These are phyloP conservation scores for Huso huso DNA, from an alignment of 2,797 vertebrate genomes.

Conservation along the genomic window DNA sequence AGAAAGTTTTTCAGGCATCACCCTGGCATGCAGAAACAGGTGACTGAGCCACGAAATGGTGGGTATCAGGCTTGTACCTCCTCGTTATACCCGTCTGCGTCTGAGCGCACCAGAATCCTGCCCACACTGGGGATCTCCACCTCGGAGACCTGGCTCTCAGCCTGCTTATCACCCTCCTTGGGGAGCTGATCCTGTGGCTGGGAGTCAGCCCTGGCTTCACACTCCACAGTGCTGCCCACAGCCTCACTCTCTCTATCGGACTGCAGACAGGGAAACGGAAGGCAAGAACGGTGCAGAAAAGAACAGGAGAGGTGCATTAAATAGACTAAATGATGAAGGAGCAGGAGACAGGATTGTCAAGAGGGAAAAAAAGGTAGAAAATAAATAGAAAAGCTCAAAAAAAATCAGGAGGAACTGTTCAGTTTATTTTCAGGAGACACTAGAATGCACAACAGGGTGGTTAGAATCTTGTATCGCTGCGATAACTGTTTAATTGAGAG, in stretches of 20 bases:
- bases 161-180: slow-evolving; percentile 37
- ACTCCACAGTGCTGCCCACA: slow-evolving; percentile 30
- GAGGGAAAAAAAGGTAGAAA: no score
- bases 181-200: slow-evolving; percentile 43
- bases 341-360: no score
- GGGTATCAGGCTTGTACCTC: slow-evolving; percentile 63
- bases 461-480: no score
- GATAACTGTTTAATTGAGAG: no score
- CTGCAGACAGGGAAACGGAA: slow-evolving; percentile 23
- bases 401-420: no score
- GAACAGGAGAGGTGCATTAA: no score
- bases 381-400: no score
- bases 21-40: neutral
- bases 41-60: neutral
- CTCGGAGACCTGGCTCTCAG: slow-evolving; percentile 76
- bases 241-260: slow-evolving; percentile 34
- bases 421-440: no score
- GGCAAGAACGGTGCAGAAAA: no score
- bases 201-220: slow-evolving; percentile 33
- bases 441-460: no score
- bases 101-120: slow-evolving; percentile 82
- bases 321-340: no score
- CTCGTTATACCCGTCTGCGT: slow-evolving; percentile 92
- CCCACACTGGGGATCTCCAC: slow-evolving; percentile 96
- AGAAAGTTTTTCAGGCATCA: neutral